Evolutionary conservation across 2,888 invertebrate species (phyloP).

Genomic region (Volucella bombylans): DNA sequence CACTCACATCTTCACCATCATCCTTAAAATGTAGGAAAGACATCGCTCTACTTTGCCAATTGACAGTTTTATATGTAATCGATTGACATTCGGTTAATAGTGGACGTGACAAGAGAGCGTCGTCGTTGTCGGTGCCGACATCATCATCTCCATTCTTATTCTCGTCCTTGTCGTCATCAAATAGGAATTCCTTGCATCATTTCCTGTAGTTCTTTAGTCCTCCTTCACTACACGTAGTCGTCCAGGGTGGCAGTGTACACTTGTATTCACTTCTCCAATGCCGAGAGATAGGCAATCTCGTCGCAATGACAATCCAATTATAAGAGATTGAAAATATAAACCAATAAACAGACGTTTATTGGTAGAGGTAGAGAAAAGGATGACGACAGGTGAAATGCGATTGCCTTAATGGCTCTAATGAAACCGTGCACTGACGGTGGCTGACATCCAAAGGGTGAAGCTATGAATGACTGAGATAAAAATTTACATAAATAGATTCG

Average conservation of each 20-base stretch:
- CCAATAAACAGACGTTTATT: conserved; percentile 43
- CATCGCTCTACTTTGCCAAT: conserved; percentile 47
- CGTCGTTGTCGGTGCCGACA: conserved; percentile 11
- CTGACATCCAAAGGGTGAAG: no score
- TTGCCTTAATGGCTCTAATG: neutral
- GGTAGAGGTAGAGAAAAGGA: conserved; percentile 14
- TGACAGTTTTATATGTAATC: conserved; percentile 71
- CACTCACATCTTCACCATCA: conserved; percentile 4
- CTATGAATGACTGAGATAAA: no score
- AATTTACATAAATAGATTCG: no score
- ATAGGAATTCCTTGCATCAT: conserved; percentile 15
- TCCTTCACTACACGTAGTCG: conserved; percentile 6
- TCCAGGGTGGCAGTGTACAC: conserved; percentile 33
- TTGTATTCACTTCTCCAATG: conserved; percentile 49
- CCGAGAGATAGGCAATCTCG: conserved; percentile 49
- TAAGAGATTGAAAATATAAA: conserved; percentile 65
- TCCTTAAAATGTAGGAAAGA: conserved; percentile 38
- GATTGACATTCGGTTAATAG: conserved; percentile 72
- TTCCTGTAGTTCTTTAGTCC: conserved; percentile 5
- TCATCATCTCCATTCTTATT: neutral
- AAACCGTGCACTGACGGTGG: no score
- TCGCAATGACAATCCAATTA: conserved; percentile 68
- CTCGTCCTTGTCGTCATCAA: neutral
- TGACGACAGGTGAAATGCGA: conserved; percentile 42
- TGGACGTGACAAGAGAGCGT: conserved; percentile 68